These are phyloP conservation scores for Rhopalosiphum maidis DNA, from an alignment of 1,140 invertebrate genomes.

Conservation along the genomic window DNA sequence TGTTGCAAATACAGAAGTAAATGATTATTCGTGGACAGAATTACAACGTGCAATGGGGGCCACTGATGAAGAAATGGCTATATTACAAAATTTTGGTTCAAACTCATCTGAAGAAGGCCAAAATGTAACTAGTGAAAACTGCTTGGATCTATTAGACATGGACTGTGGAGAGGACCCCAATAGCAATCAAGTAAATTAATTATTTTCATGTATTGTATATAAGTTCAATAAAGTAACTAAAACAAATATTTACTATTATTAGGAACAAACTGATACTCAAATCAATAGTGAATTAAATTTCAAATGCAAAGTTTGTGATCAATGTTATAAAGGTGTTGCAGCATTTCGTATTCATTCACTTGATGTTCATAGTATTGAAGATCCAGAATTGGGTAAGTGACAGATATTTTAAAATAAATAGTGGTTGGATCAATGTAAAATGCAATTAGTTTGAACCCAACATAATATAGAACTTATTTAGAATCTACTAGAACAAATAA, in stretches of 20 bases:
- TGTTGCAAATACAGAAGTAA: neutral
- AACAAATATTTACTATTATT: neutral
- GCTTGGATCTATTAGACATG: slow-evolving; percentile 6
- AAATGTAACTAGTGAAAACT: slow-evolving; percentile 29
- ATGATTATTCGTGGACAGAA: slow-evolving; percentile 60
- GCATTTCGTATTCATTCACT: slow-evolving; percentile 55
- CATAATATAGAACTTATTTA: neutral
- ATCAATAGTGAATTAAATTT: slow-evolving; percentile 34
- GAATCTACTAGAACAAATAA: neutral
- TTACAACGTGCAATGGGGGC: slow-evolving; percentile 62
- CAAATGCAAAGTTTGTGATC: slow-evolving; percentile 38
- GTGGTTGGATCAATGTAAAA: neutral
- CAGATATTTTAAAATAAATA: neutral
- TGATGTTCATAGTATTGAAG: slow-evolving; percentile 46
- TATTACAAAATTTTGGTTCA: slow-evolving; percentile 62
- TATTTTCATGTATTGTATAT: neutral
- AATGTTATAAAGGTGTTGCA: slow-evolving; percentile 48
- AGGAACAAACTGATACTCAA: slow-evolving; percentile 37
- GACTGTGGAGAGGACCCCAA: neutral
- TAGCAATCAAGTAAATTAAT: slow-evolving; percentile 38
- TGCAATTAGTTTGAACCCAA: neutral
- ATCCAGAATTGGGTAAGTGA: slow-evolving; percentile 51
- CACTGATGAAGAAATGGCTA: slow-evolving; percentile 62
- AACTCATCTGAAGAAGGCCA: slow-evolving; percentile 27
- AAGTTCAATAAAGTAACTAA: neutral